Base-by-base conservation (phyloP, 2,113 vertebrate genomes). In the Pipra filicauda region DNA sequence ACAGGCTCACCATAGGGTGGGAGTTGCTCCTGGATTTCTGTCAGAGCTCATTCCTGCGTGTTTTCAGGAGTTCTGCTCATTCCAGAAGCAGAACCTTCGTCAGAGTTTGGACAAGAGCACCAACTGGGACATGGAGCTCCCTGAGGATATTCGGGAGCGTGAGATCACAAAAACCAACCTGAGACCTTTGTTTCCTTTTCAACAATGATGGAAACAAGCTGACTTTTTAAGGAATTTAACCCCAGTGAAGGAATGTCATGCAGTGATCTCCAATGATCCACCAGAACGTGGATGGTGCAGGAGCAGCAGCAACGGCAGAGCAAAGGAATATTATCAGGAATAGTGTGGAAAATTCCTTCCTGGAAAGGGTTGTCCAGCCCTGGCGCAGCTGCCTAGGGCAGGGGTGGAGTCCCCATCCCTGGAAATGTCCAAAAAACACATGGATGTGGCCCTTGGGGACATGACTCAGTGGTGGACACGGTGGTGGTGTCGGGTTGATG, bases 251-350 rank as follows among this genome's bases (percentile, higher is more conserved):
- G 24, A 70, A 69, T 0, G 0, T 7, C 12, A 39, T 2, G 3
- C 8, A 76, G n/a, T 19, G 46, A 9, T 74, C 57, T 73, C 23
- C 61, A 6, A 0, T 4, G 21, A 26, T 16, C 31, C 59, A 61
- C 6, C 8, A 51, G 41, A 59, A 15, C 0, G 0, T 1, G 12
- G 55, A 71, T 5, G 28, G 37, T 24, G 18, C 59, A 15, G 1
- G 0, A 51, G 35, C 41, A 57, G 61, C 51, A 69, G 57, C 31
- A 26, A 14, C 0, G 26, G n/a, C 44, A 43, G 14, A 66, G 55
- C 19, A 72, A 49, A 23, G 55, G 31, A 22, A n/a, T 21, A n/a
- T 33, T 19, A 13, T 14, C 9, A 12, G 55, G 31, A 57, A 22
- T 9, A 33, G 55, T 22, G 31, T 14, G 20, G 55, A 9, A 44